phyloP scores from a whole-genome alignment of 2,797 vertebrate species.

The Coregonus suidteri region DNA sequence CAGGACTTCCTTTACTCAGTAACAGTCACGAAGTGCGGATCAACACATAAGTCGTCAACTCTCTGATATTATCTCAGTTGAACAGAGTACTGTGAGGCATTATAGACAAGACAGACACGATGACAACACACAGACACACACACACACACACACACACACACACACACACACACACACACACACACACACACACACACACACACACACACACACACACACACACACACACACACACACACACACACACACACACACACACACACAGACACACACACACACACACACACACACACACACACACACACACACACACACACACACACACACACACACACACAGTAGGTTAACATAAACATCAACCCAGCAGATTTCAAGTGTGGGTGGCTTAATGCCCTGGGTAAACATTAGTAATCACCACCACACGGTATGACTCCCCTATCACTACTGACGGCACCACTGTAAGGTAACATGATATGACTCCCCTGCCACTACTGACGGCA shows the following conservation, averaged over 20 bases:
- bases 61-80: constrained; percentile 29
- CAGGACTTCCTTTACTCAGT: no score
- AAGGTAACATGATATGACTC: no score
- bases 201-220: neutral
- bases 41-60: constrained; percentile 34
- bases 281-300: constrained; percentile 36
- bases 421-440: constrained; percentile 29
- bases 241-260: no score
- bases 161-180: no score
- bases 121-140: constrained; percentile 35
- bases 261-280: constrained; percentile 4
- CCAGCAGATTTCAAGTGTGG: constrained; percentile 55
- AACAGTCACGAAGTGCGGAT: constrained; percentile 32
- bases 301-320: no score
- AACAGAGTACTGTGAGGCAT: constrained; percentile 50
- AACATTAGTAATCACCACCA: constrained; percentile 47
- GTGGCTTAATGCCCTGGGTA: constrained; percentile 45
- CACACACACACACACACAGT: no score
- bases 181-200: no score
- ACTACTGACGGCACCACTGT: neutral
- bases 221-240: no score
- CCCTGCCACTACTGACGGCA: no score
- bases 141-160: neutral
- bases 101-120: constrained; percentile 49
- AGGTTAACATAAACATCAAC: constrained; percentile 28